Evolutionary conservation across 1,140 invertebrate genomes (phyloP), one percentile per base, ranked within the genome.

Genomic region (Cydia amplana): DNA sequence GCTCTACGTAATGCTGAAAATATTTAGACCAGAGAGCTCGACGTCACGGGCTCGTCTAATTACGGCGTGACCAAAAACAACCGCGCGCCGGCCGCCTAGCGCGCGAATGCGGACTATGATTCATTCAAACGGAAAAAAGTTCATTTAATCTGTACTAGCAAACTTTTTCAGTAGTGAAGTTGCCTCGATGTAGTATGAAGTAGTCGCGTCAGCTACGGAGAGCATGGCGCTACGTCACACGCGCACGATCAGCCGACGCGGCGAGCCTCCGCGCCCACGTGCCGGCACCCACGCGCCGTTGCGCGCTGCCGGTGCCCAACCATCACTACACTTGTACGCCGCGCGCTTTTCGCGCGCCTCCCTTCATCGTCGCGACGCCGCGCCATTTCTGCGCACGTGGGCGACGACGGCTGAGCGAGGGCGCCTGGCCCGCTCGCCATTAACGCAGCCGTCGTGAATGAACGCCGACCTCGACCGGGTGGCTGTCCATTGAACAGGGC

Each of bases 301-400:
- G 67, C 75, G 73, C 80, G 77, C 82, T 74, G 67, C 75, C 78
- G 79, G 77, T 78, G 82, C 77, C 74, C 77, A 74, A 78, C 82
- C 81, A 84, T 83, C 88, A 87, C 85, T 87, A 87, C 87, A 83
- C 83, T 86, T 80, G 87, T 82, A 87, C 85, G 82, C 76, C 78
- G 89, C 83, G 84, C 83, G 85, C 84, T 91, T 91, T 91, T 89
- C 88, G 83, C 88, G 88, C 89, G 88, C 85, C 83, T 89, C 83
- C 86, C 85, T 86, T 88, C 78, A 78, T 70, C 87, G 88, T 85
- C 88, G 87, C 85, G 87, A 86, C 88, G 89, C 86, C 88, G 89
- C 90, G 90, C 90, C 89, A 91, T 90, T 91, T 86, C 87, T 82
- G 89, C 90, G 90, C 90, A 92, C 87, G 90, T 92, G 89, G 90